A percentile compares a stretch with the other conserved stretches of the same genome.
Conservation (phyloP, 2,113 vertebrate genomes). For the Colossoma macropomum region DNA sequence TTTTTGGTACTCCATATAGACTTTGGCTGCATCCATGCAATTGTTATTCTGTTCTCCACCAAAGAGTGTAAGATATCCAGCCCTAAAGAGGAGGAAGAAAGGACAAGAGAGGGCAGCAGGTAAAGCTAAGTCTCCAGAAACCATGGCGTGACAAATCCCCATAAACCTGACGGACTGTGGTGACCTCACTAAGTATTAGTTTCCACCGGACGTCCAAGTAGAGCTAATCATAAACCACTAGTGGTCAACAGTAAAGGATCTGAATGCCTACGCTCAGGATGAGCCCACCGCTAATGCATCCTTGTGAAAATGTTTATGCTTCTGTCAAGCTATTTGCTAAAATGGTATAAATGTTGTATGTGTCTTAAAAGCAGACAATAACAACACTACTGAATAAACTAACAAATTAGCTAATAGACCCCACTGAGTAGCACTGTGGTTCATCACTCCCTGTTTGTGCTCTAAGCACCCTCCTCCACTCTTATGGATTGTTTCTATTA, state of each 20-base stretch:
- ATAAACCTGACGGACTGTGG: neutral
- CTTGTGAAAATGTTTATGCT: conserved; percentile 25
- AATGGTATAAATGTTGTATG: conserved; percentile 6
- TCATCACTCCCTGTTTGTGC: neutral
- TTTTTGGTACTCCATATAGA: conserved; percentile 79
- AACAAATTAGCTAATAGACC: neutral
- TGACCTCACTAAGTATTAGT: neutral
- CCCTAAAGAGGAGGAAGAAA: conserved; percentile 65
- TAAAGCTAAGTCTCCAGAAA: neutral
- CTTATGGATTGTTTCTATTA: conserved; percentile 24
- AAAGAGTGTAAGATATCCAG: conserved; percentile 82
- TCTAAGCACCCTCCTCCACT: neutral
- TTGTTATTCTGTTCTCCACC: conserved; percentile 76
- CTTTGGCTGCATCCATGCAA: conserved; percentile 63
- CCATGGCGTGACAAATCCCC: neutral
- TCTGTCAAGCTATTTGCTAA: conserved; percentile 5
- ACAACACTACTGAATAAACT: neutral
- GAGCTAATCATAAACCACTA: neutral
- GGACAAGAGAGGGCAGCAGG: neutral
- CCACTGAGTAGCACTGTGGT: neutral
- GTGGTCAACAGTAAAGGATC: neutral
- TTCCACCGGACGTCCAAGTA: neutral
- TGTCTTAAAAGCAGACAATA: neutral
- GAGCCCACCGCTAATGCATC: neutral
- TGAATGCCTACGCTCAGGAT: neutral